A percentile compares a stretch with the other conserved stretches of the same genome.
These are phyloP conservation scores for Dasyurus viverrinus DNA, from an alignment of 2,113 vertebrate genomes.

Conservation along the genomic window DNA sequence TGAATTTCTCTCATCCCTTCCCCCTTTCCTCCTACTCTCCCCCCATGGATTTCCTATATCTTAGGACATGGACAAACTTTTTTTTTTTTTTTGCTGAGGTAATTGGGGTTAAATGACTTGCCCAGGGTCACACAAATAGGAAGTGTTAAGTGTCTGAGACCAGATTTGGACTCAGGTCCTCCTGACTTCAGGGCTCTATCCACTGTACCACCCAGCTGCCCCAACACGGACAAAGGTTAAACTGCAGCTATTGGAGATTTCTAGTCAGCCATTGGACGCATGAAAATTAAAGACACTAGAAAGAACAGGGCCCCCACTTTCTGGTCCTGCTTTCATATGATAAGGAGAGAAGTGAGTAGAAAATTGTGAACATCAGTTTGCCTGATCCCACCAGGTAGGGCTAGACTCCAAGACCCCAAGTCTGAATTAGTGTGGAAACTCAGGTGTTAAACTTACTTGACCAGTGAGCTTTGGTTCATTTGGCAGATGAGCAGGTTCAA, in stretches of 20 bases:
- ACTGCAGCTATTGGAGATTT: constrained; percentile 4
- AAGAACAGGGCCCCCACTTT: too few species aligned
- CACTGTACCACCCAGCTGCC: too few species aligned
- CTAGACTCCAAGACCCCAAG: not conserved
- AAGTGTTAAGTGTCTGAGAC: too few species aligned
- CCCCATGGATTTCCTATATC: not conserved
- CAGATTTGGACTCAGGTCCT: too few species aligned
- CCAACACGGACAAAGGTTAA: constrained; percentile 12
- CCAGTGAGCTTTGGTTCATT: constrained; percentile 56
- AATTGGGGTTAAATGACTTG: too few species aligned
- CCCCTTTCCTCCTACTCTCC: not conserved
- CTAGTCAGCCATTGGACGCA: not conserved
- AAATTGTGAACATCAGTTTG: not conserved
- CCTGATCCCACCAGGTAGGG: not conserved
- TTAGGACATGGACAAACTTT: too few species aligned
- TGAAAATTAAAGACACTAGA: not conserved
- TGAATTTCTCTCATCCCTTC: constrained; percentile 1
- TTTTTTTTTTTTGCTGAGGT: too few species aligned
- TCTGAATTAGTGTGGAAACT: constrained; percentile 25
- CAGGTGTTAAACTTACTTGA: constrained; percentile 23
- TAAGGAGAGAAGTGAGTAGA: not conserved
- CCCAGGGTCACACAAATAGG: too few species aligned
- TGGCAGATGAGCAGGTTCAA: constrained; percentile 66
- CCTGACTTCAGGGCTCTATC: too few species aligned
- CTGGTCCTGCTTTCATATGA: not conserved